Evolutionary conservation across 1,140 invertebrate genomes (phyloP).

Genomic region (Acromyrmex charruanus): DNA sequence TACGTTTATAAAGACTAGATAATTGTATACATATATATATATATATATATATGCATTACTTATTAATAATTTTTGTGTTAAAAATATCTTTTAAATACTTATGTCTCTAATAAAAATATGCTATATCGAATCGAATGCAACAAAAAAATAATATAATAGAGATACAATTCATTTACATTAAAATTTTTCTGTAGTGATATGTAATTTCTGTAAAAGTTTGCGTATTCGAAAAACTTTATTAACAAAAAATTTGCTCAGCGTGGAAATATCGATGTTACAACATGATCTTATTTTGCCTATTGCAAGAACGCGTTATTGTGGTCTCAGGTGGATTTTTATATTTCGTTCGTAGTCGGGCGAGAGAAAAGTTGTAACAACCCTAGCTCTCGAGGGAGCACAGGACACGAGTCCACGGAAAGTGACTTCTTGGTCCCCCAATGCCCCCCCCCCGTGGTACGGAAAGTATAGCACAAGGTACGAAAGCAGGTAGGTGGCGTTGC

Average conservation of each 20-base stretch:
- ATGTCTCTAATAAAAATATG: background rate
- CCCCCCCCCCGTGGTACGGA: conserved; percentile 18
- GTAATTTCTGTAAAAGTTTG: conserved; percentile 49
- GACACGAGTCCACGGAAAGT: conserved; percentile 69
- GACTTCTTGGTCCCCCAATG: conserved; percentile 68
- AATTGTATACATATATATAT: no score
- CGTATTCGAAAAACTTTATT: conserved; percentile 55
- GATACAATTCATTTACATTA: no score
- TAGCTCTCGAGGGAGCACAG: conserved; percentile 55
- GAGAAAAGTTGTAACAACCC: conserved; percentile 75
- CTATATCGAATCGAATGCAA: background rate
- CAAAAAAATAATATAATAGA: background rate
- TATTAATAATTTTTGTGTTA: background rate
- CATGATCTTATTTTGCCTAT: conserved; percentile 65
- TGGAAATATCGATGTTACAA: conserved; percentile 10
- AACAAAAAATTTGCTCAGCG: conserved; percentile 50
- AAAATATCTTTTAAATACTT: background rate
- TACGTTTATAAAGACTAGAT: background rate
- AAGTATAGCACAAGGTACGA: conserved; percentile 17
- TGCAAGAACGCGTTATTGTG: conserved; percentile 61
- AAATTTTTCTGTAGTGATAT: conserved; percentile 6
- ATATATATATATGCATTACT: background rate
- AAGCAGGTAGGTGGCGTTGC: conserved; percentile 25
- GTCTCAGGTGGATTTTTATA: conserved; percentile 77
- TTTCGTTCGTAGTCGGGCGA: conserved; percentile 59